phyloP scores from a whole-genome alignment of 2,113 vertebrate species.

The Myrmophylax atrothorax region DNA sequence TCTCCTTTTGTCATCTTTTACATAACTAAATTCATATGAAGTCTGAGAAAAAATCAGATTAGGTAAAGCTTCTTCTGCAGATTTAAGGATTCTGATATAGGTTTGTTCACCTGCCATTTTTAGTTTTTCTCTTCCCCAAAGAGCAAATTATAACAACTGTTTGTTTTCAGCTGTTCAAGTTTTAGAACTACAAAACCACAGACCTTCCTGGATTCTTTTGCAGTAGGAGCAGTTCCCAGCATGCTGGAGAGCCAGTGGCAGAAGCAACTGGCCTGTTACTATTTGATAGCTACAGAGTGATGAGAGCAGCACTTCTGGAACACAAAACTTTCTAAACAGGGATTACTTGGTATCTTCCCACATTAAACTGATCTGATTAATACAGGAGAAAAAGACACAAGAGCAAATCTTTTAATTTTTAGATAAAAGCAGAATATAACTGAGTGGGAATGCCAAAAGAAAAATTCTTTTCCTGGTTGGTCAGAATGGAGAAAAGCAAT shows the following conservation, averaged over 20 bases:
- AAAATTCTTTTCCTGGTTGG: slow-evolving; percentile 32
- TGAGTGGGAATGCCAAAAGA: background rate
- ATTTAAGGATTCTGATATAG: background rate
- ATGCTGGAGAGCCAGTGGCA: background rate
- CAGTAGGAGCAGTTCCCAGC: background rate
- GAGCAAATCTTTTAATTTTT: background rate
- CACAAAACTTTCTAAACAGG: background rate
- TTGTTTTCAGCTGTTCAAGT: background rate
- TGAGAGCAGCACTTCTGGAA: background rate
- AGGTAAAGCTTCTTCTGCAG: background rate
- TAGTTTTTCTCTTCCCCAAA: background rate
- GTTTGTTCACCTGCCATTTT: background rate
- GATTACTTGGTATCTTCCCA: background rate
- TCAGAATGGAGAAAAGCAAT: slow-evolving; percentile 64
- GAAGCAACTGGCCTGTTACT: background rate
- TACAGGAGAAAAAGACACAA: background rate
- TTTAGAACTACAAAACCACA: background rate
- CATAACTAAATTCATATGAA: background rate
- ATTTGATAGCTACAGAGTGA: background rate
- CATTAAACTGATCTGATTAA: background rate
- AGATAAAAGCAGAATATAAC: slow-evolving; percentile 10
- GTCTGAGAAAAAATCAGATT: background rate
- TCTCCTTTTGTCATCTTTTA: background rate
- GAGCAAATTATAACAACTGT: background rate
- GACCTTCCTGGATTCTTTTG: background rate